These are phyloP conservation scores for Parazoanthus atlanticus DNA, from an alignment of 92 coral and sea anemone genomes.

Conservation along the genomic window DNA sequence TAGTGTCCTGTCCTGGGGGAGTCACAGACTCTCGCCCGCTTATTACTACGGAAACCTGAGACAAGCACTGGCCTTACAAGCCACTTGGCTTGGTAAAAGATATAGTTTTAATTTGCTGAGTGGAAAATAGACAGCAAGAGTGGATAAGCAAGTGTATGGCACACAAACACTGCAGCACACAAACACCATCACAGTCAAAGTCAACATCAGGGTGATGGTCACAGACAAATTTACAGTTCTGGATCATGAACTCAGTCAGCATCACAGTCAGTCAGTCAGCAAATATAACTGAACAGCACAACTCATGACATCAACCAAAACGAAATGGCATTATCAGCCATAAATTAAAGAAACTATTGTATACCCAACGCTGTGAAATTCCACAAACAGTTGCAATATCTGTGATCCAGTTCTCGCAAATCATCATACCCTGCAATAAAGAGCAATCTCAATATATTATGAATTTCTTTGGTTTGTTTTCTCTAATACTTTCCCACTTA, in stretches of 20 bases:
- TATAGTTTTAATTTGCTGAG: too few species aligned
- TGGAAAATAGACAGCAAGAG: too few species aligned
- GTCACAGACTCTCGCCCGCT: too few species aligned
- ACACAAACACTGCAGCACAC: too few species aligned
- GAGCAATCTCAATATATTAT: background rate
- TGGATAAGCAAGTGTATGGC: too few species aligned
- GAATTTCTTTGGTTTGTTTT: too few species aligned
- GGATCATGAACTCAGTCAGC: background rate
- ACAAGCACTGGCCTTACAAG: too few species aligned
- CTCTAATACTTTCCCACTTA: background rate
- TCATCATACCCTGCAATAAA: conserved; percentile 75
- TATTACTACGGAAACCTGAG: too few species aligned
- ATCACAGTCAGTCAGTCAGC: background rate
- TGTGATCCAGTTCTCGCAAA: conserved; percentile 75
- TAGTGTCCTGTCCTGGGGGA: too few species aligned
- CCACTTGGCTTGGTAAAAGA: too few species aligned
- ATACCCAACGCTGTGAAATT: conserved; percentile 76
- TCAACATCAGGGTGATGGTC: too few species aligned
- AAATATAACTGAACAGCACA: background rate
- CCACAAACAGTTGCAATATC: conserved; percentile 78
- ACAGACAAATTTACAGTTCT: background rate
- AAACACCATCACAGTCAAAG: too few species aligned
- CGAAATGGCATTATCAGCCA: background rate
- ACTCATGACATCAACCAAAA: background rate
- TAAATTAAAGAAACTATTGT: background rate